A percentile compares a stretch with the other conserved stretches of the same genome.
Evolutionary conservation across 2,113 vertebrate species (phyloP).

Genomic region (Mastomys coucha): DNA sequence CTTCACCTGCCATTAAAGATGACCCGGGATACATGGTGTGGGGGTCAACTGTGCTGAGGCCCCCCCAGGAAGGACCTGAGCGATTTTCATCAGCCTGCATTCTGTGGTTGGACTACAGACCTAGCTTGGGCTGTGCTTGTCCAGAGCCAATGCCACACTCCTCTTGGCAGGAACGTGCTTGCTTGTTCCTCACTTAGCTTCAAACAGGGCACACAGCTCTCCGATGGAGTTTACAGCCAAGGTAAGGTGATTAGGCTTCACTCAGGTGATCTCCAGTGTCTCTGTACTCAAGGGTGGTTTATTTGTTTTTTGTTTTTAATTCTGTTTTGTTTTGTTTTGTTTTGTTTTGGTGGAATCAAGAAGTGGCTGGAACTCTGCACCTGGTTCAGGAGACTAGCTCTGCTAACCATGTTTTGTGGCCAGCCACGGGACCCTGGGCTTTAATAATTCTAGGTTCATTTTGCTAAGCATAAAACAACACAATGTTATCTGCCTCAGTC

Average conservation of each 20-base stretch:
- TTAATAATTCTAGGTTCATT: background rate
- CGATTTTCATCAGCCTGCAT: background rate
- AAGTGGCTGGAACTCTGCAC: background rate
- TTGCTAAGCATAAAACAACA: background rate
- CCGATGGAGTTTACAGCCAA: background rate
- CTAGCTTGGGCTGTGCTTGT: background rate
- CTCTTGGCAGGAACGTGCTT: background rate
- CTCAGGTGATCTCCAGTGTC: background rate
- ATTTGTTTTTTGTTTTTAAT: background rate
- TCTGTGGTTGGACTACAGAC: background rate
- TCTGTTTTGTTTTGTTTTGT: background rate
- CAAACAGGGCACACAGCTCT: background rate
- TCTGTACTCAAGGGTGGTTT: background rate
- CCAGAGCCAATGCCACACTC: too few species aligned
- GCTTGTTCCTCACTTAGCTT: background rate
- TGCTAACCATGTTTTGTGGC: background rate
- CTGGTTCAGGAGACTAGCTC: background rate
- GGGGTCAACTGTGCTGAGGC: background rate
- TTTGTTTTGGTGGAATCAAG: background rate
- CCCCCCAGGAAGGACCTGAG: background rate
- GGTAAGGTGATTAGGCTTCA: background rate
- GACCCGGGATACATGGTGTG: accelerated
- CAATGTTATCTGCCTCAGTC: background rate
- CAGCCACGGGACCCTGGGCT: background rate
- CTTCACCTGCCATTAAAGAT: background rate